Base-by-base conservation (phyloP, 1,140 invertebrate species). In the Drosophila eugracilis region DNA sequence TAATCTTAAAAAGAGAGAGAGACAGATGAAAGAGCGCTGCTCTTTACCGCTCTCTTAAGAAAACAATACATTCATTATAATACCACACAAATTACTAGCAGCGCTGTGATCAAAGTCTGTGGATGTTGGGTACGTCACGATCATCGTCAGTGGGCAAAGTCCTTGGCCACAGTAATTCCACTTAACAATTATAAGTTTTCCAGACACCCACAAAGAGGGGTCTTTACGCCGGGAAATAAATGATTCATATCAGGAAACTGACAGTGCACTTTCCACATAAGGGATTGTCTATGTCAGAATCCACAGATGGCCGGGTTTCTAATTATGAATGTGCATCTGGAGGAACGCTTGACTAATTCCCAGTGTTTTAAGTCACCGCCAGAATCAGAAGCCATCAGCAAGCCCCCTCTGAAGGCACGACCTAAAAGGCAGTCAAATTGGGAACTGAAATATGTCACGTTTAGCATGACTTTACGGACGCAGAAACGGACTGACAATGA, bases 361-460 rank as follows among this genome's bases (percentile, higher is more conserved):
- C 39, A 24, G 24, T 48, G 21, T 48, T 50, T 36, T 15, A 28
- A 48, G 41, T 41, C 48, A 53, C 32, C n/a, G 10, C 12, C 66
- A 67, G 62, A 10, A 39, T 17, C 14, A 4, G 17, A 21, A 12
- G 26, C 24, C n/a, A 5, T 42, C 42, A 30, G 21, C 28, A 12
- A 15, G 32, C 14, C 24, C 14, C 4, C 19, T 55, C 17, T 1
- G 17, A 9, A 24, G 21, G 41, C 30, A 39, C 19, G 17, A 34
- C 22, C 30, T 10, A 30, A 9, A 36, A n/a, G n/a, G n/a, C 32
- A 52, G n/a, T n/a, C 32, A 44, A 44, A 60, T 47, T 39, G 49
- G 36, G 41, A n/a, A 57, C 69, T 58, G 39, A 62, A 71, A 34
- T 50, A 21, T 71, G 79, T 85, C 79, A 79, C 79, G 80, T 72